Conservation (phyloP, 2,888 invertebrate genomes). For the Acrobasis repandana region DNA sequence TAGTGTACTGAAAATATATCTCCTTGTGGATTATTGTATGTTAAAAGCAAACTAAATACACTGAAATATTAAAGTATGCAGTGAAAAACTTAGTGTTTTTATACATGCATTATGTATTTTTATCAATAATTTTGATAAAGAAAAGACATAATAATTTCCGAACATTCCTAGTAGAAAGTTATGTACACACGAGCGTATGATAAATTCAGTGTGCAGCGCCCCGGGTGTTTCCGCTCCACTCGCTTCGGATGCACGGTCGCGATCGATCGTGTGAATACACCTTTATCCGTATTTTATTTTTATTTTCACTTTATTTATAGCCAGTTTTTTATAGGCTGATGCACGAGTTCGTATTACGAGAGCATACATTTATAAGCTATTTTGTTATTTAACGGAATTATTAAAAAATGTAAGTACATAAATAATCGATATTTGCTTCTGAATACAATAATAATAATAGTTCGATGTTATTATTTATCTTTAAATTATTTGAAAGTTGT, state of each 20-base stretch:
- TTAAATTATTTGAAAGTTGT: no score
- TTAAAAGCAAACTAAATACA: no score
- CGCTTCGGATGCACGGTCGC: slow-evolving; percentile 66
- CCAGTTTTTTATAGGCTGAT: slow-evolving; percentile 4
- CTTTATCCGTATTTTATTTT: slow-evolving; percentile 62
- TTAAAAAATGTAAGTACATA: no score
- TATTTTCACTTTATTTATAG: slow-evolving; percentile 48
- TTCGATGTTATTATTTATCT: no score
- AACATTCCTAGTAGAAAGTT: slow-evolving; percentile 49
- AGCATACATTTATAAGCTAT: neutral
- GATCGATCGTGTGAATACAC: slow-evolving; percentile 71
- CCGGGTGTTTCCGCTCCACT: slow-evolving; percentile 71
- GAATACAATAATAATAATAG: no score
- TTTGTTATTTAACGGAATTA: neutral
- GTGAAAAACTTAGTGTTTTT: no score
- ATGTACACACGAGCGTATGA: slow-evolving; percentile 58
- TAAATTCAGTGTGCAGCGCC: slow-evolving; percentile 71
- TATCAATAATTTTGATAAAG: neutral
- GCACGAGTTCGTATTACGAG: neutral
- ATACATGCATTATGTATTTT: no score
- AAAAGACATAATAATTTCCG: neutral
- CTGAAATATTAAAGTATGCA: no score
- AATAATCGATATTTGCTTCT: no score
- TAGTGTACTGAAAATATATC: no score
- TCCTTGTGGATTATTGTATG: no score